phyloP scores from a whole-genome alignment of 1,140 invertebrate species.

The Bombus difficillimus region DNA sequence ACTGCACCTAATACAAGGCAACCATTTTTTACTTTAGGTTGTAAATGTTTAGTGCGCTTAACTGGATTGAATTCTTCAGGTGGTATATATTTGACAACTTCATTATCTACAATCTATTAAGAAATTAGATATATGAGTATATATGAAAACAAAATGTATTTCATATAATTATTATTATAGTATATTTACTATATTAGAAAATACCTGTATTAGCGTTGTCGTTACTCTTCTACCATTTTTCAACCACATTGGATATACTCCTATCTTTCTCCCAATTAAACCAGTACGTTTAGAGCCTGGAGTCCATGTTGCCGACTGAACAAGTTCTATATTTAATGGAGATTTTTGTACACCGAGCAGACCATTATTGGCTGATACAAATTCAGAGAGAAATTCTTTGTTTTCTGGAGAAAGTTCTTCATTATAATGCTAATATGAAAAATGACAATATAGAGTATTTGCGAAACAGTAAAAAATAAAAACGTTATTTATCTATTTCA shows the following conservation, averaged over 20 bases:
- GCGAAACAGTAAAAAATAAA: constrained; percentile 1
- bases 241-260: constrained; percentile 95
- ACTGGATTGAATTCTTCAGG: constrained; percentile 90
- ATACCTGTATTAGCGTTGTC: constrained; percentile 94
- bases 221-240: constrained; percentile 91
- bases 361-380: constrained; percentile 87
- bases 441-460: constrained; percentile 27
- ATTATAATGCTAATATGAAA: constrained; percentile 83
- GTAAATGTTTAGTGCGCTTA: constrained; percentile 73
- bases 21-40: constrained; percentile 84
- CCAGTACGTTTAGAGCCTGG: constrained; percentile 88
- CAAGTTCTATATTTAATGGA: constrained; percentile 83
- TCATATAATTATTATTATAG: constrained; percentile 1
- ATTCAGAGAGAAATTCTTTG: constrained; percentile 91
- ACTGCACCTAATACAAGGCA: constrained; percentile 95
- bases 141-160: neutral
- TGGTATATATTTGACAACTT: constrained; percentile 95
- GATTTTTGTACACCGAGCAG: constrained; percentile 74
- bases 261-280: constrained; percentile 96
- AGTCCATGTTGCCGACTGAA: constrained; percentile 86
- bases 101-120: constrained; percentile 95
- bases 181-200: no score
- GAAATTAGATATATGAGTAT: constrained; percentile 35
- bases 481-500: constrained; percentile 8
- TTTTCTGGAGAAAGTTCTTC: constrained; percentile 92